Conservation (phyloP, 2,113 vertebrate species). For the Procavia capensis region DNA sequence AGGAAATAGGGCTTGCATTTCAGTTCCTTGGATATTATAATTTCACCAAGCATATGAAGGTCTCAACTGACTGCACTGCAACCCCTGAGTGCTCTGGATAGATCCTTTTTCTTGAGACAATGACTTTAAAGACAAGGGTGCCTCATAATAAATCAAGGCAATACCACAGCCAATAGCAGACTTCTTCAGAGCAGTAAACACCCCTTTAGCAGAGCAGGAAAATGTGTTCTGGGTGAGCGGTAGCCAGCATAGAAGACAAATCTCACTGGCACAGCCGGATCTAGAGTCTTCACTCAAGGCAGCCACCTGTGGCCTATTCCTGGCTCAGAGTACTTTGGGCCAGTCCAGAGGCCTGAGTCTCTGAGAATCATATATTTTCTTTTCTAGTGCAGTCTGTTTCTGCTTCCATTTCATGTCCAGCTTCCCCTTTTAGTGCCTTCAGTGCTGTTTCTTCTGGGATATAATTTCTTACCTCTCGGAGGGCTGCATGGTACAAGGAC, state of each 20-base stretch:
- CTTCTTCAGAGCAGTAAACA: background rate
- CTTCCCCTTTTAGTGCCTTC: background rate
- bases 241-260: background rate
- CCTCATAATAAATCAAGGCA: background rate
- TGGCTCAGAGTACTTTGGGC: background rate
- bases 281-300: background rate
- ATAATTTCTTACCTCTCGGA: background rate
- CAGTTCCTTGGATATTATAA: background rate
- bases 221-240: background rate
- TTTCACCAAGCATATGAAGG: background rate
- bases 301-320: background rate
- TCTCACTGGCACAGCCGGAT: background rate
- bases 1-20: background rate
- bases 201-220: no score
- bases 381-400: background rate
- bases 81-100: background rate
- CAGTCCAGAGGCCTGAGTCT: no score
- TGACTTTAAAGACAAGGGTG: background rate
- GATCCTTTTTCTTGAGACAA: background rate
- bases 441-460: background rate
- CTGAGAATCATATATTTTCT: background rate
- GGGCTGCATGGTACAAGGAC: background rate
- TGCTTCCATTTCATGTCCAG: background rate
- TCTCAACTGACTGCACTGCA: background rate
- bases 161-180: background rate